Evolutionary conservation across 2,113 vertebrate genomes (phyloP), one percentile per base, ranked within the genome.

Genomic region (Colossoma macropomum): DNA sequence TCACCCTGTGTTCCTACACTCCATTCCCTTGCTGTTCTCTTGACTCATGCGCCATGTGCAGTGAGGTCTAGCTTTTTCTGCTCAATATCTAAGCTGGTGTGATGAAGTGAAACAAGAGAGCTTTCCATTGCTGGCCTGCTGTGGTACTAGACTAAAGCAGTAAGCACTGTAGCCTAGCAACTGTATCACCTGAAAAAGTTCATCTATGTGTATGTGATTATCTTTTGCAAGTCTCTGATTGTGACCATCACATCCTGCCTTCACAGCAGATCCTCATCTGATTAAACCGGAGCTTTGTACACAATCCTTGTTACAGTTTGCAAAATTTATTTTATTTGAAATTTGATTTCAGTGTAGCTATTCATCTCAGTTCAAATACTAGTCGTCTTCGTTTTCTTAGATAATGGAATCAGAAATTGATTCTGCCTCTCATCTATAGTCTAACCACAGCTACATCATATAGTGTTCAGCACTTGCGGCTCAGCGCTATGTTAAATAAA

Each of bases 121-220:
- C n/a, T 41, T 60, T 59, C 50, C 32, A 41, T 27, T 30, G 54
- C 8, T 30, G 6, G 2, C 21, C 16, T 19, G 3, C 9, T 28
- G 78, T 80, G 78, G 28, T 19, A 45, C 38, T 71, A 13, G 68
- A 34, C 68, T 45, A 71, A n/a, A 69, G 27, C 63, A 66, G 63
- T 66, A 66, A 69, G 68, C 34, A 71, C 68, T 41, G 41, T 71
- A 38, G 34, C 38, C 68, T 71, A 71, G 68, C 68, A 71, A 71
- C 66, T 23, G 34, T 70, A 23, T 38, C 32, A 70, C 21, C 66
- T 30, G 21, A 30, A 80, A 60, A 66, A 25, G 21, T 25, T 17
- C 8, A 21, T n/a, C 11, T 71, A 13, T 71, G 38, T 41, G 13
- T 71, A 25, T 45, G 13, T 45, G 68, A 50, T 63, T 28, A 45